Conservation (phyloP, 2,797 vertebrate species). For the Coendou prehensilis region DNA sequence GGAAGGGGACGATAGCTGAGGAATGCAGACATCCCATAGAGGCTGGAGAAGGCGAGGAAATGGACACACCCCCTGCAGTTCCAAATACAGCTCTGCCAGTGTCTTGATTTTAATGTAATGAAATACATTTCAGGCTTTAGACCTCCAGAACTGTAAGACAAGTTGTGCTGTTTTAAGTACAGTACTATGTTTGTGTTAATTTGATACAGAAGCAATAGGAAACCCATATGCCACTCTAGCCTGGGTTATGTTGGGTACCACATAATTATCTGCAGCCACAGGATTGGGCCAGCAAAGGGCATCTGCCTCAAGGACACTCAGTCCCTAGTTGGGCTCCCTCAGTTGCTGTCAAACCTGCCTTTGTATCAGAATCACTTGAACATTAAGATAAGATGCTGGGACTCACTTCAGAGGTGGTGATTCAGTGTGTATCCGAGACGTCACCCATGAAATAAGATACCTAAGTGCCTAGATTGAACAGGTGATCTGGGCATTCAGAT, state of each 20-base stretch:
- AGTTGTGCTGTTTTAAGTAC: not conserved
- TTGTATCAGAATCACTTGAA: not conserved
- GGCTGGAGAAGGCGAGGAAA: not conserved
- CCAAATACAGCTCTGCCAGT: not conserved
- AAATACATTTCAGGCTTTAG: not conserved
- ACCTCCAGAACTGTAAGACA: not conserved
- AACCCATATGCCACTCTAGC: not conserved
- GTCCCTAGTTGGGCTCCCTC: too few relatives aligned
- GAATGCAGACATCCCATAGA: not conserved
- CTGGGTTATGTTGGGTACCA: not conserved
- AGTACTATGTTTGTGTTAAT: not conserved
- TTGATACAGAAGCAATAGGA: not conserved
- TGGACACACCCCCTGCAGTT: not conserved
- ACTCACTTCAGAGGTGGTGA: not conserved
- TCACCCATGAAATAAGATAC: not conserved
- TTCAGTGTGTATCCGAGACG: not conserved
- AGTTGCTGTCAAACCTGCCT: not conserved
- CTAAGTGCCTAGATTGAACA: not conserved
- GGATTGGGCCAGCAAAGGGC: not conserved
- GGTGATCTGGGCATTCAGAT: not conserved
- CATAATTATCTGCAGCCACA: not conserved
- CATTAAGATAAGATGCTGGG: not conserved
- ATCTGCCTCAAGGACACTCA: not conserved
- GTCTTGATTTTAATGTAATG: not conserved
- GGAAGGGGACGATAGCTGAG: not conserved